Base-by-base conservation (phyloP, 1,140 invertebrate species). In the Mamestra configurata region DNA sequence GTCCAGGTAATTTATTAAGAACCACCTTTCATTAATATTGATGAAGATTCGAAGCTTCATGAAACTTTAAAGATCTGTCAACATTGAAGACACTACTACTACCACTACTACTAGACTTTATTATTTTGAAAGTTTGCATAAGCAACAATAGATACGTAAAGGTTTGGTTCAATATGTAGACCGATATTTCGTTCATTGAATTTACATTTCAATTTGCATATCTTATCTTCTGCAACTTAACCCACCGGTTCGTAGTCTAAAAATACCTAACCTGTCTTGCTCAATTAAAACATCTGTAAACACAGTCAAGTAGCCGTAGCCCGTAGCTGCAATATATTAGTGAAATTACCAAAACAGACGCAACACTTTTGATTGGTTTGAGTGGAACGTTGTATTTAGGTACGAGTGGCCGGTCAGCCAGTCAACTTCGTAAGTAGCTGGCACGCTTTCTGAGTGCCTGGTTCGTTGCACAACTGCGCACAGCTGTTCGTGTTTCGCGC, bases 1-100 rank as follows among this genome's bases (percentile, higher is more conserved):
- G 96, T 43, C 95, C 95, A 85, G 95, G 95, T 95, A 91, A 27
- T 22, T n/a, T 20, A 31, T 95, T 90, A 27, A 15, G 10, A 27
- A 27, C 1, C 15, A n/a, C 59, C n/a, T 11, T 37, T 11, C 2
- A 40, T 7, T 4, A 11, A 35, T 20, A 8, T 61, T 37, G n/a
- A 15, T 31, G 0, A 18, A 61, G 10, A 3, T 55, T 18, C 5
- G 20, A 55, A 55, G 22, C 20, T 22, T 55, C 5, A 27, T 15
- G 55, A n/a, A 31, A 0, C 4, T 27, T 59, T 27, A 49, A 31
- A 31, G 37, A 4, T 11, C 37, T 40, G 0, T 40, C 3, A 49
- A 2, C 15, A 1, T 49, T 3, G 1, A n/a, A 43, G 10, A 0
- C 11, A n/a, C 2, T 1, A 31, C 5, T 31, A 3, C 27, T 31